These are phyloP conservation scores for Silurus aristotelis DNA, from an alignment of 2,797 vertebrate genomes.

Conservation along the genomic window DNA sequence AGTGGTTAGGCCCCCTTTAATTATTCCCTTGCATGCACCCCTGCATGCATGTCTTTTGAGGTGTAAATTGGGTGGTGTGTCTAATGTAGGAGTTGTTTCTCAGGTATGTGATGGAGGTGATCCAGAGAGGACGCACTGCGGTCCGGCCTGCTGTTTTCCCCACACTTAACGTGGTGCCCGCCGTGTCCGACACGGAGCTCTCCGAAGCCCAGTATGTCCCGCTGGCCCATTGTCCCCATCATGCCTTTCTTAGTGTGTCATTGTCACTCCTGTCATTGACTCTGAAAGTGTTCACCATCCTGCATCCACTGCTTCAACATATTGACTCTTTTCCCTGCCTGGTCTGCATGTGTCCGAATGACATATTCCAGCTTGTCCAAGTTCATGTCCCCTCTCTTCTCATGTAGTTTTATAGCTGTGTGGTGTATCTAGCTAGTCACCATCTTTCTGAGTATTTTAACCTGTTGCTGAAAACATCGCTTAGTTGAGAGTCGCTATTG, in stretches of 20 bases:
- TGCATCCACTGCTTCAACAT: slow-evolving; percentile 19
- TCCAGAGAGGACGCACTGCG: slow-evolving; percentile 81
- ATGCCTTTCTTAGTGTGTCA: slow-evolving; percentile 5
- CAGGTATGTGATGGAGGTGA: slow-evolving; percentile 90
- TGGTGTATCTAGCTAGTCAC: background rate
- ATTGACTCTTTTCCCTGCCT: background rate
- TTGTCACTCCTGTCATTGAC: background rate
- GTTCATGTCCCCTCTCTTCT: background rate
- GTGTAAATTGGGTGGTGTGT: slow-evolving; percentile 34
- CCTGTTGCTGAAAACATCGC: background rate
- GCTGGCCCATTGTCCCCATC: slow-evolving; percentile 37
- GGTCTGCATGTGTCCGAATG: slow-evolving; percentile 23
- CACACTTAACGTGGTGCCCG: slow-evolving; percentile 78
- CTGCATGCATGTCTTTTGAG: background rate
- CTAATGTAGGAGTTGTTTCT: slow-evolving; percentile 75
- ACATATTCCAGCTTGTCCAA: slow-evolving; percentile 24
- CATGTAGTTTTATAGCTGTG: background rate
- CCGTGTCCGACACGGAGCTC: slow-evolving; percentile 84
- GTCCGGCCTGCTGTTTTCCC: slow-evolving; percentile 78
- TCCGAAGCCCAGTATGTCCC: slow-evolving; percentile 83
- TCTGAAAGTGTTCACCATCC: slow-evolving; percentile 34
- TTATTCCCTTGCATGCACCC: background rate
- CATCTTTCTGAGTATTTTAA: background rate
- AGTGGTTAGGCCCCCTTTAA: background rate
- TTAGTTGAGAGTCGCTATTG: background rate